Evolutionary conservation across 2,113 vertebrate species (phyloP).

Genomic region (Myiozetetes cayanensis): DNA sequence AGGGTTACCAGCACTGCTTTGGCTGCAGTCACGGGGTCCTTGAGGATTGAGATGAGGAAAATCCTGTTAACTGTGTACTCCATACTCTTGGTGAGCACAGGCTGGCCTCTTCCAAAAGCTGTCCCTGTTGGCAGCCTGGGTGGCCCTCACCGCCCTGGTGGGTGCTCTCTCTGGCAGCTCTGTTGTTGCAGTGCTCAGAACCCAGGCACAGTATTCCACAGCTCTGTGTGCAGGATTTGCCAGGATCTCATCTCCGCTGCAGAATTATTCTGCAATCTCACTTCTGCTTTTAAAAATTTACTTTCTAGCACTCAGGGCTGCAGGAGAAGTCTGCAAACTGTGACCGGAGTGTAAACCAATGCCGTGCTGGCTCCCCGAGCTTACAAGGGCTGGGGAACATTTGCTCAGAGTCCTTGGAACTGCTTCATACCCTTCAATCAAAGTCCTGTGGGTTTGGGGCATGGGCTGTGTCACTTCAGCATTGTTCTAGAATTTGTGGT

Average conservation of each 20-base stretch:
- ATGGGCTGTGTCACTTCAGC: background rate
- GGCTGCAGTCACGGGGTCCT: background rate
- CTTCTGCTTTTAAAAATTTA: background rate
- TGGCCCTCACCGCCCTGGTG: background rate
- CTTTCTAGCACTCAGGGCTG: background rate
- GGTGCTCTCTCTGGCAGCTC: background rate
- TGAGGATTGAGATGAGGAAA: background rate
- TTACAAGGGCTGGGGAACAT: background rate
- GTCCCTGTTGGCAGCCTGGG: background rate
- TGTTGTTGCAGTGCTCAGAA: background rate
- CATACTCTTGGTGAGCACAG: background rate
- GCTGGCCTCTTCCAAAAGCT: background rate
- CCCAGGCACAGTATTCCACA: rapidly evolving
- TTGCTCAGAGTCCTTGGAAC: background rate
- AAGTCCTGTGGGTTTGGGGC: background rate
- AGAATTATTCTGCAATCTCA: background rate
- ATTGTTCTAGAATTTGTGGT: background rate
- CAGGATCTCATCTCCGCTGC: background rate
- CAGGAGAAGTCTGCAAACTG: background rate
- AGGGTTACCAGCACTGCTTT: background rate
- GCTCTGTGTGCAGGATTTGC: rapidly evolving
- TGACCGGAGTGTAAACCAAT: background rate
- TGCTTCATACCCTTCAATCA: background rate
- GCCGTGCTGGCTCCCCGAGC: background rate
- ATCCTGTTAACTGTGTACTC: background rate